Evolutionary conservation across 2,797 vertebrate species (phyloP), one percentile per base, ranked within the genome.

Genomic region (Oreortyx pictus): DNA sequence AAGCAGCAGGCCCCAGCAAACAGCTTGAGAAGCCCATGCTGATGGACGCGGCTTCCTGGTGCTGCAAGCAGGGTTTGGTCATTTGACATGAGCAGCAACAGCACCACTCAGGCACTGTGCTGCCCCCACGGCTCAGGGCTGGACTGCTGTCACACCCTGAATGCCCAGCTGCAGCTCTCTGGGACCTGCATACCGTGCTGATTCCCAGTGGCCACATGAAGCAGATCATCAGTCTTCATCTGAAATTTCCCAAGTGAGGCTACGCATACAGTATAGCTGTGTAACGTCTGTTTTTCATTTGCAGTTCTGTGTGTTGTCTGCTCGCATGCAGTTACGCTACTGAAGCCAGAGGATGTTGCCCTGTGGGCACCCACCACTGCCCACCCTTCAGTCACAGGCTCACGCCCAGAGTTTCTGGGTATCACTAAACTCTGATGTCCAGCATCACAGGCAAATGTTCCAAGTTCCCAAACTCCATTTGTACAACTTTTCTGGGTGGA

Each of bases 131-230:
- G 11, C 7, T 41, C 1, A 0, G 14, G 22, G 35, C 35, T 27
- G 18, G 18, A 31, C 12, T 9, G 11, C 43, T 43, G 11, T 17
- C 49, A 23, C 8, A 37, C 0, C 0, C 2, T 1, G 0, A 5
- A 33, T 13, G 67, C 67, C 7, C 50, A 27, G 16, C 47, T 31
- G 14, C 31, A 49, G 46, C 12, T 50, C 57, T 25, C 37, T 2
- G 27, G 0, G 44, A 20, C 43, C 61, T 33, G 23, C 1, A 3
- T 14, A 7, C 8, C n/a, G 18, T 10, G 2, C 12, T 0, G 16
- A 17, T 16, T 33, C 37, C 17, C 49, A 33, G 17, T 0, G 11
- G 62, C 39, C 43, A 70, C 0, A 0, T 1, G 35, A 25, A 15
- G 11, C 8, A 14, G 4, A 22, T 33, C 66, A 24, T 13, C n/a